A percentile compares a stretch with the other conserved stretches of the same genome.
phyloP scores from a whole-genome alignment of 2,797 vertebrate genomes.

The Pagetopsis macropterus region DNA sequence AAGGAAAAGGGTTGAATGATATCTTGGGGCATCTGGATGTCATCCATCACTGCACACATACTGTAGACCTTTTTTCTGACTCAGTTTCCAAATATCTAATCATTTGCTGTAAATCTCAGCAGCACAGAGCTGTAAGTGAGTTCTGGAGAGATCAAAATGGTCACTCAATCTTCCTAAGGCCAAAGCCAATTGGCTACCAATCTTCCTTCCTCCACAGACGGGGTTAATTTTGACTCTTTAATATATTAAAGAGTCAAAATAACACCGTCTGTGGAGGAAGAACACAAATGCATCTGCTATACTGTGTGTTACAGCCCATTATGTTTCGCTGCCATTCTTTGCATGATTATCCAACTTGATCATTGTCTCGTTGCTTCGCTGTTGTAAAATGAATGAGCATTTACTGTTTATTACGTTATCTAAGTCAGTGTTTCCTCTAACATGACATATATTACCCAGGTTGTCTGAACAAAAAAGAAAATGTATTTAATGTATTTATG shows the following conservation, averaged over 20 bases:
- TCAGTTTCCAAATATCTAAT: neutral
- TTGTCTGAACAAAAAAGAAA: too few relatives aligned
- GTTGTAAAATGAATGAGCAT: neutral
- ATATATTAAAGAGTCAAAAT: too few relatives aligned
- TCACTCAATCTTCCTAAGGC: too few relatives aligned
- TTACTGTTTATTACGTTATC: neutral
- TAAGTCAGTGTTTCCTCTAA: neutral
- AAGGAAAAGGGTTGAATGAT: neutral
- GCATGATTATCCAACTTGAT: fast-evolving
- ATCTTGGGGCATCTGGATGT: neutral
- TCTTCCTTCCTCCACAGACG: too few relatives aligned
- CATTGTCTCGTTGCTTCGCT: neutral
- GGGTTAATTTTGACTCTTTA: too few relatives aligned
- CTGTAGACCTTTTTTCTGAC: neutral
- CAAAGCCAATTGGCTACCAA: too few relatives aligned
- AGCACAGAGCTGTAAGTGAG: too few relatives aligned
- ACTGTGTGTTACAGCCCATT: neutral
- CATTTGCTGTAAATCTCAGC: neutral
- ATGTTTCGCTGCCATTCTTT: neutral
- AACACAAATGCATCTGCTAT: too few relatives aligned
- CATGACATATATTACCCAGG: neutral
- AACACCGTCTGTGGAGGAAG: too few relatives aligned
- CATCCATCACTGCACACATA: neutral
- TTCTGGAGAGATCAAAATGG: too few relatives aligned
- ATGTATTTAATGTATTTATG: too few relatives aligned